phyloP scores from a whole-genome alignment of 2,888 invertebrate species.

The Agrotis segetum region DNA sequence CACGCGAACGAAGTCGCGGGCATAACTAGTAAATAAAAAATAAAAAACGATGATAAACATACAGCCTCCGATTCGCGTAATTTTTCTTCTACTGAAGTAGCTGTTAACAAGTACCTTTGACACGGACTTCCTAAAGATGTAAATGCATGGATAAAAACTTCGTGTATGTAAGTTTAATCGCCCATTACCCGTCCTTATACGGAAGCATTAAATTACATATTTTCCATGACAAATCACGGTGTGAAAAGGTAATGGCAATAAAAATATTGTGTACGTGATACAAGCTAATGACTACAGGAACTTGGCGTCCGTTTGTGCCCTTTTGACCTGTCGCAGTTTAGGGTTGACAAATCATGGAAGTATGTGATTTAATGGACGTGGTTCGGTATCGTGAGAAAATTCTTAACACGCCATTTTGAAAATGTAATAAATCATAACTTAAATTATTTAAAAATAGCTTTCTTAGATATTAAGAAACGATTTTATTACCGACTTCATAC shows the following conservation, averaged over 20 bases:
- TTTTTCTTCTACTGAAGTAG: constrained; percentile 10
- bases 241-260: constrained; percentile 63
- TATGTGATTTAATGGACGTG: constrained; percentile 76
- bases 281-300: constrained; percentile 74
- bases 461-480: no score
- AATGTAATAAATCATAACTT: neutral
- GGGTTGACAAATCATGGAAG: constrained; percentile 76
- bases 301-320: constrained; percentile 79
- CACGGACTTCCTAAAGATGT: constrained; percentile 21
- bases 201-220: constrained; percentile 41
- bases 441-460: no score
- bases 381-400: constrained; percentile 75
- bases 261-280: constrained; percentile 42
- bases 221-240: constrained; percentile 52
- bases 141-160: neutral
- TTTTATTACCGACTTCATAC: no score
- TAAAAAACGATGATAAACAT: neutral
- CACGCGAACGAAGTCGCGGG: no score
- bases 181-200: constrained; percentile 11
- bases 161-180: neutral
- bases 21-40: neutral
- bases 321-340: constrained; percentile 71
- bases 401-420: constrained; percentile 10
- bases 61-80: neutral
- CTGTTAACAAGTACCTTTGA: constrained; percentile 1